These are phyloP conservation scores for Venustaconcha ellipsiformis DNA, from an alignment of 1,140 invertebrate genomes.

Conservation along the genomic window DNA sequence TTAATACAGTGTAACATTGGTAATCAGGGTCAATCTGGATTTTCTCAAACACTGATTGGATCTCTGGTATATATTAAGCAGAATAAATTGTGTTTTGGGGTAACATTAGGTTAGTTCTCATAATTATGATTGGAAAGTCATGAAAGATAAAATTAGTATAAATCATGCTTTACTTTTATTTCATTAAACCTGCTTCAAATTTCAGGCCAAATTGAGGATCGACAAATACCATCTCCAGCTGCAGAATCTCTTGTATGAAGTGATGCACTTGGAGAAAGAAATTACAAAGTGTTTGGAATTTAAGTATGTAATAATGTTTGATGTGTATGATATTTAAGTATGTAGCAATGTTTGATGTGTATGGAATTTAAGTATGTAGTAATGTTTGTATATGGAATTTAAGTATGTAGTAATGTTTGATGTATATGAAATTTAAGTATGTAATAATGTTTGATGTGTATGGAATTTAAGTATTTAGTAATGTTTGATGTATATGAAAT, in stretches of 20 bases:
- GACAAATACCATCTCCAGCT: conserved; percentile 90
- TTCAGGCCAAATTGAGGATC: conserved; percentile 84
- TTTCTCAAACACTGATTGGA: too few relatives aligned
- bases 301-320: conserved; percentile 73
- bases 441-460: too few relatives aligned
- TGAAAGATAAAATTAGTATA: neutral
- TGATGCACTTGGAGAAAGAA: conserved; percentile 92
- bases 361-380: too few relatives aligned
- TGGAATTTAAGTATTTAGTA: too few relatives aligned
- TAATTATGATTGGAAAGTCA: neutral
- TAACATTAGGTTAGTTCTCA: too few relatives aligned
- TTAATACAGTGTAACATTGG: neutral
- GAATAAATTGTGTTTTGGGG: neutral
- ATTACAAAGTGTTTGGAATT: conserved; percentile 94
- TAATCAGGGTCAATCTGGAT: neutral
- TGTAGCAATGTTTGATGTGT: too few relatives aligned
- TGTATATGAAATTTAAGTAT: too few relatives aligned
- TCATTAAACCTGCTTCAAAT: conserved; percentile 8
- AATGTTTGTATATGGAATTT: conserved; percentile 75
- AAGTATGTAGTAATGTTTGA: conserved; percentile 73
- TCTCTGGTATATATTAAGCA: neutral
- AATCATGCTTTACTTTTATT: neutral
- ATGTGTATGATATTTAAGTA: too few relatives aligned
- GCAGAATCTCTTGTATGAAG: conserved; percentile 96
- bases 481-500: conserved; percentile 72